Percentiles rank a stretch among this genome's conserved stretches.
These are phyloP conservation scores for Limosa lapponica DNA, from an alignment of 2,797 vertebrate genomes.

Conservation along the genomic window DNA sequence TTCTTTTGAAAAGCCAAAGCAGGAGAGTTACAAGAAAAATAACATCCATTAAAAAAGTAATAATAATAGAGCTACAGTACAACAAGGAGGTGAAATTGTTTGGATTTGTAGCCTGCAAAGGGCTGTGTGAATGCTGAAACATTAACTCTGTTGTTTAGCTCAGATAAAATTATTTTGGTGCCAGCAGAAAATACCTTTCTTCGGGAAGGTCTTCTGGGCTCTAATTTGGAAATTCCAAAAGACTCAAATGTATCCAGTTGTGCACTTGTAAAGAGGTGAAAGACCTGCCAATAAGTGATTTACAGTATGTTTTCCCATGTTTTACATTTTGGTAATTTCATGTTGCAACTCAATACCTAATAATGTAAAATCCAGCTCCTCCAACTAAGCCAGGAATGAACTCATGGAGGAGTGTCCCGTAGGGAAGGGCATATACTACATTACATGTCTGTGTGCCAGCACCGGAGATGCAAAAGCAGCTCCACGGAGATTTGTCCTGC, in stretches of 20 bases:
- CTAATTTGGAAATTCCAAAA: slow-evolving; percentile 72
- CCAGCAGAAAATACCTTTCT: slow-evolving; percentile 66
- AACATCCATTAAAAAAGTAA: slow-evolving; percentile 5
- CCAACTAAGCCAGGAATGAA: slow-evolving; percentile 53
- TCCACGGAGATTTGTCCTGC: not conserved
- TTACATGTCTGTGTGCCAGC: slow-evolving; percentile 2
- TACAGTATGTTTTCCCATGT: slow-evolving; percentile 74
- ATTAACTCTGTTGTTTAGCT: slow-evolving; percentile 69
- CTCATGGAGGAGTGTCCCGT: slow-evolving; percentile 38
- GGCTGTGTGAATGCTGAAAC: slow-evolving; percentile 41
- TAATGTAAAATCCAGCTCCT: slow-evolving; percentile 74
- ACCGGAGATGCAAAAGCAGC: slow-evolving; percentile 1
- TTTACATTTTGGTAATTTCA: slow-evolving; percentile 77
- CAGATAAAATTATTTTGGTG: slow-evolving; percentile 61
- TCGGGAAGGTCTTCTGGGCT: slow-evolving; percentile 66
- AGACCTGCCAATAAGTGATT: slow-evolving; percentile 77
- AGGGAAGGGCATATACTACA: slow-evolving; percentile 36
- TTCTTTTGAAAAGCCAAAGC: slow-evolving; percentile 42
- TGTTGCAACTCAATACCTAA: slow-evolving; percentile 67
- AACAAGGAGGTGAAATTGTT: slow-evolving; percentile 47
- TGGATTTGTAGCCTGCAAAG: slow-evolving; percentile 45
- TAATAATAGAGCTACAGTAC: slow-evolving; percentile 40
- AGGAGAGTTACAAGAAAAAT: slow-evolving; percentile 24
- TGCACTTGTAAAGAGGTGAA: slow-evolving; percentile 65
- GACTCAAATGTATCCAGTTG: slow-evolving; percentile 27